Evolutionary conservation across 37 sponge, comb jelly and placozoan genomes (phyloP).

Genomic region (Spongilla lacustris): DNA sequence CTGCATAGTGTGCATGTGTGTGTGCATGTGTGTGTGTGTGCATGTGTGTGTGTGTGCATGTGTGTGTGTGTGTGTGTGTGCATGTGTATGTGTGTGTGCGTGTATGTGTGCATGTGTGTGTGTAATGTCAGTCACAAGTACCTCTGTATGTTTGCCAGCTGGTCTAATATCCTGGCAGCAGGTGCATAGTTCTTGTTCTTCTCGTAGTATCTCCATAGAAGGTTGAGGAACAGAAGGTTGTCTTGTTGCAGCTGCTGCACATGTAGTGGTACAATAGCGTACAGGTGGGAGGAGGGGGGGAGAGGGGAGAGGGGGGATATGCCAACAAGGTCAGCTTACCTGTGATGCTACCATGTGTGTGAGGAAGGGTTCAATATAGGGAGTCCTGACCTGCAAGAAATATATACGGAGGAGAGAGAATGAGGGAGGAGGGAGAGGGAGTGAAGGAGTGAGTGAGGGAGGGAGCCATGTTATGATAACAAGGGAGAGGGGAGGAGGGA

Average conservation of each 20-base stretch:
- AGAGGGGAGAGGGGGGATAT: neutral
- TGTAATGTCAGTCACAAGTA: neutral
- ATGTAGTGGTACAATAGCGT: neutral
- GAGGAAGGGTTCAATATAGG: constrained; percentile 84
- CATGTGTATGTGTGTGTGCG: neutral
- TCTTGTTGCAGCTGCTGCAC: constrained; percentile 15
- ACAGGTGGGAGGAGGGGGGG: too few relatives aligned
- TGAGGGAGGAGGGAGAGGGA: neutral
- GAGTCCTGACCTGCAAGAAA: constrained; percentile 65
- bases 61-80: neutral
- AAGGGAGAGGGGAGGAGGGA: neutral
- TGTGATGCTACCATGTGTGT: constrained; percentile 54
- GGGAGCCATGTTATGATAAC: neutral
- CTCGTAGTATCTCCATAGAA: constrained; percentile 97
- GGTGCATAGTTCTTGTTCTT: constrained; percentile 79
- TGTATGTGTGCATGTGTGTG: constrained; percentile 15
- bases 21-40: neutral
- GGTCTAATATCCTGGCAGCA: constrained; percentile 89
- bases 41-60: neutral
- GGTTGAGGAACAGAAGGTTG: constrained; percentile 52
- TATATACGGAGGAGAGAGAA: neutral
- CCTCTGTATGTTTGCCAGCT: constrained; percentile 74
- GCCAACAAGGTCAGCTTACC: constrained; percentile 30
- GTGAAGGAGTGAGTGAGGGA: neutral
- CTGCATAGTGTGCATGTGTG: neutral